Conservation (phyloP, 2,797 vertebrate genomes). For the Thunnus albacares region DNA sequence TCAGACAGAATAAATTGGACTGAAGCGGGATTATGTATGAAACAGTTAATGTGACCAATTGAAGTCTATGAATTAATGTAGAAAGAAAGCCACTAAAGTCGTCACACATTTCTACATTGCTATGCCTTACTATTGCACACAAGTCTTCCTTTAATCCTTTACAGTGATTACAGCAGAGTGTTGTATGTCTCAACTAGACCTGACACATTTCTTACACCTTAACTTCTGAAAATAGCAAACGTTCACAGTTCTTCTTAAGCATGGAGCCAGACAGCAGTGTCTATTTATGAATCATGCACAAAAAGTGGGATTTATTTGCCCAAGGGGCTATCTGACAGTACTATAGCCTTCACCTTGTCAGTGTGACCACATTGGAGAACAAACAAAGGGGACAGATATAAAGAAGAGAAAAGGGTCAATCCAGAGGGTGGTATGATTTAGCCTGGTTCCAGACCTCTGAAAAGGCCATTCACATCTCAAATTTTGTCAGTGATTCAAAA, state of each 20-base stretch:
- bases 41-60: conserved; percentile 28
- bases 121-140: background rate
- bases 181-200: background rate
- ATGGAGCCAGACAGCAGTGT: background rate
- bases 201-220: conserved; percentile 12
- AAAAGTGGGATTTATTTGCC: conserved; percentile 27
- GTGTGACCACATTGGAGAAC: conserved; percentile 50
- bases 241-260: conserved; percentile 1
- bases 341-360: conserved; percentile 41
- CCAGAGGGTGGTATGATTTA: conserved; percentile 38
- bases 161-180: background rate
- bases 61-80: conserved; percentile 6
- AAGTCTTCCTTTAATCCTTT: background rate
- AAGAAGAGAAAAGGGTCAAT: conserved; percentile 33
- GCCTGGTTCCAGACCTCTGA: conserved; percentile 22
- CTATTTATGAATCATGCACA: conserved; percentile 3
- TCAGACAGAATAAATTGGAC: conserved; percentile 38
- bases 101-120: conserved; percentile 3
- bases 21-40: conserved; percentile 36
- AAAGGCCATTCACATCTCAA: background rate
- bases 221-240: conserved; percentile 22
- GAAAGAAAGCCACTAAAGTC: conserved; percentile 2
- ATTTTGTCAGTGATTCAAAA: conserved; percentile 9
- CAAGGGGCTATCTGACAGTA: conserved; percentile 14
- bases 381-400: conserved; percentile 50